Conservation (phyloP, 2,888 invertebrate species). For the Baronia brevicornis region DNA sequence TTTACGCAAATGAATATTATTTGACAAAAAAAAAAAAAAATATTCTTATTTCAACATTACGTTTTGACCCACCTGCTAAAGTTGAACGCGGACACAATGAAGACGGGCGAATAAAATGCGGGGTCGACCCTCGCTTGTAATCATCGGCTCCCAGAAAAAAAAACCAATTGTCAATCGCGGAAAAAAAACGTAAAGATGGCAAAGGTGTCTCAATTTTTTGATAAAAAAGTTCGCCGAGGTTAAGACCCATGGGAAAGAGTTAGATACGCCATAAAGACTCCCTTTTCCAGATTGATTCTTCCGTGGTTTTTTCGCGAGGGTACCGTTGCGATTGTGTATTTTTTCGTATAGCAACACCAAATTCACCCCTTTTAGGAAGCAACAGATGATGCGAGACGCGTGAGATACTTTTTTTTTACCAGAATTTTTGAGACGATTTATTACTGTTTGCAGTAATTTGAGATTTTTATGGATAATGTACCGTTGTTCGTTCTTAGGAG, state of each 20-base stretch:
- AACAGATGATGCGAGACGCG: constrained; percentile 51
- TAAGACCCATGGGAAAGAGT: constrained; percentile 76
- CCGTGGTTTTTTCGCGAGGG: constrained; percentile 53
- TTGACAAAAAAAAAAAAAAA: too few species aligned
- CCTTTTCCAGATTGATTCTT: constrained; percentile 56
- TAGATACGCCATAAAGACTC: constrained; percentile 49
- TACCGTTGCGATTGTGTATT: constrained; percentile 50
- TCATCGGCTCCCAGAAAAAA: constrained; percentile 41
- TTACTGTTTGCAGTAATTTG: constrained; percentile 74
- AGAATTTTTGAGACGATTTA: constrained; percentile 50
- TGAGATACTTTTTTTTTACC: constrained; percentile 64
- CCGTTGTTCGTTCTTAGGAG: constrained; percentile 45
- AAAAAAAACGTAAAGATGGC: constrained; percentile 68
- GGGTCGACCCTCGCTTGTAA: constrained; percentile 61
- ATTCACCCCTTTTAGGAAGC: constrained; percentile 69
- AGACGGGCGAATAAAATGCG: constrained; percentile 37
- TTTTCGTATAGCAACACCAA: constrained; percentile 33
- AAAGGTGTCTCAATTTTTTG: constrained; percentile 72
- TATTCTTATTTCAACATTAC: constrained; percentile 6
- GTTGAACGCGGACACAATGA: constrained; percentile 47
- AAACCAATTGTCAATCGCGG: constrained; percentile 40
- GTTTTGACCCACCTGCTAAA: constrained; percentile 68
- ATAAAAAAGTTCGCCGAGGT: constrained; percentile 65
- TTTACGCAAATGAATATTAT: too few species aligned
- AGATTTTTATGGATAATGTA: constrained; percentile 61